Base-by-base conservation (phyloP, 1,140 invertebrate genomes). In the Magallana ariakensis region DNA sequence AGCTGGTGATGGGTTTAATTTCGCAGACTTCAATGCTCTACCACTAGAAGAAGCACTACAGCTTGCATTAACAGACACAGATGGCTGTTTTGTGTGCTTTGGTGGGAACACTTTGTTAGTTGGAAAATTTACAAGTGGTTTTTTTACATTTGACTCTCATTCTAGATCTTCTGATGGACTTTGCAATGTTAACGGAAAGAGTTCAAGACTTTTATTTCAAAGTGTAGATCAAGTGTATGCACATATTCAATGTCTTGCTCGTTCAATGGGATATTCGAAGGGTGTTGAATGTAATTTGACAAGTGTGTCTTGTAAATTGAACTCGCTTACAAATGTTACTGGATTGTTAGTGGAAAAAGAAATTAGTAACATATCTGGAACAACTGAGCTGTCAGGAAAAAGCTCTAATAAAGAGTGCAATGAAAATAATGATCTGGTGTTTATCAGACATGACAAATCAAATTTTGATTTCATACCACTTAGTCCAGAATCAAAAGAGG, bases 61-160 rank as follows among this genome's bases (percentile, higher is more conserved):
- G 33, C 33, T 70, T 19, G 33, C 84, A 9, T 54, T 85, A 22
- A 55, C 56, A n/a, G 54, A 80, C 53, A 55, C 62, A 10, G 46
- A 85, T 75, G 66, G 46, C 9, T 70, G 62, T 56, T 85, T 85
- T 85, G 66, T 85, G n/a, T 85, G 84, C 57, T 60, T 85, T n/a
- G n/a, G 4, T 19, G 84, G 66, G 55, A 33, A 19, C 13, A 85
- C 84, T 80, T 1, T 10, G 19, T 11, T 55, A 15, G 55, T 80
- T 26, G 62, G 62, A 7, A 85, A n/a, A 80, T 33, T n/a, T 13
- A 26, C 22, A 22, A 53, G 66, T 7, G 57, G 57, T 26, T 55
- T 85, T 6, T 85, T 70, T 80, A n/a, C 58, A n/a, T 85, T 85
- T 57, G 84, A 85, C 80, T 85, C 84, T 22, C 84, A 85, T 80